Evolutionary conservation across 2,888 invertebrate species (phyloP).

Genomic region (Troilus luridus): DNA sequence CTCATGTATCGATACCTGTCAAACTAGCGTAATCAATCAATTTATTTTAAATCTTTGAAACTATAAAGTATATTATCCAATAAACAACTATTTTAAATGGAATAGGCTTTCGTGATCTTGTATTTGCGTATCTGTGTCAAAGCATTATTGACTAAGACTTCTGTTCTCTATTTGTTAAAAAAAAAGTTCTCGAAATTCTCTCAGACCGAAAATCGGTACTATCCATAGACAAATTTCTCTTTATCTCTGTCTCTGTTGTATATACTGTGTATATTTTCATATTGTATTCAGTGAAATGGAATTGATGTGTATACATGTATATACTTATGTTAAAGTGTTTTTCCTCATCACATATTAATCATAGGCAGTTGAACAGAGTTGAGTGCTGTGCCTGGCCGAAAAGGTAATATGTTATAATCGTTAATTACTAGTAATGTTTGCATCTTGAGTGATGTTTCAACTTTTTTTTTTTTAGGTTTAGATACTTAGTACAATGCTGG

Average conservation of each 20-base stretch:
- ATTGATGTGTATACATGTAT: constrained; percentile 57
- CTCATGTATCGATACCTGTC: not conserved
- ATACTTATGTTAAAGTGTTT: constrained; percentile 18
- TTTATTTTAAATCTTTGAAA: not conserved
- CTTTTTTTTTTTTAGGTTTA: not conserved
- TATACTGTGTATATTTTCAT: constrained; percentile 55
- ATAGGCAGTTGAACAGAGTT: constrained; percentile 40
- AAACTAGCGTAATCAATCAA: not conserved
- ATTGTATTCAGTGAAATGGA: constrained; percentile 51
- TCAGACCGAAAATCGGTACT: constrained; percentile 15
- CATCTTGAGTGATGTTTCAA: not conserved
- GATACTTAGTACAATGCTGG: not conserved
- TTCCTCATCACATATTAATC: constrained; percentile 55
- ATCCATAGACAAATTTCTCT: not conserved
- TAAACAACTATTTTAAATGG: not conserved
- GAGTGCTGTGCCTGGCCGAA: not conserved
- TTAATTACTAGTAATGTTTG: not conserved
- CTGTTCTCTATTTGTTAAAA: not conserved
- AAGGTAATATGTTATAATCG: not conserved
- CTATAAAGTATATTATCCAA: not conserved
- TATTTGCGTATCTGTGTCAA: constrained; percentile 1
- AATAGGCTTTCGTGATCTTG: constrained; percentile 21
- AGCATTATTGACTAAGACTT: not conserved
- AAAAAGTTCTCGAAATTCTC: not conserved
- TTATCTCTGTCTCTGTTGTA: constrained; percentile 43